Evolutionary conservation across 2,113 vertebrate species (phyloP).

Genomic region (Osmerus eperlanus): DNA sequence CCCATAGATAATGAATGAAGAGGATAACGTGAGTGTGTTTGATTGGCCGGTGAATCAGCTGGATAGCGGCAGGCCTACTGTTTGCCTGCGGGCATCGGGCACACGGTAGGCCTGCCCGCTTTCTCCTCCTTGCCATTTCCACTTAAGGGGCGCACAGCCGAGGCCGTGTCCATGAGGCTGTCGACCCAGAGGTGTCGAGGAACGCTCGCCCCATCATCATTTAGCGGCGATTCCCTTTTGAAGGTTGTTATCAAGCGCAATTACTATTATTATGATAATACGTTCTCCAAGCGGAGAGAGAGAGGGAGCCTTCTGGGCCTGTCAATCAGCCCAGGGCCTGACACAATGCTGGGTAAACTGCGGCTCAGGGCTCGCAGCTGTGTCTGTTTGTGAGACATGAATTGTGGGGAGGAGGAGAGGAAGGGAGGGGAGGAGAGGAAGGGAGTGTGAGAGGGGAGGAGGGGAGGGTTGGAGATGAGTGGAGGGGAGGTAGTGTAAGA

Average conservation of each 20-base stretch:
- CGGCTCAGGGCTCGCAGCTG: conserved; percentile 56
- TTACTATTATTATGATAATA: conserved; percentile 74
- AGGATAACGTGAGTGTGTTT: conserved; percentile 24
- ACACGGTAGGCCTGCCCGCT: not conserved
- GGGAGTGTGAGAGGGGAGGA: not conserved
- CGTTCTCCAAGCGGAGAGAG: conserved; percentile 65
- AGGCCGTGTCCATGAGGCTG: conserved; percentile 18
- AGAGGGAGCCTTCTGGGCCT: conserved; percentile 71
- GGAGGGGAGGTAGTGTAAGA: too few relatives aligned
- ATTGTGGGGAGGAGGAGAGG: not conserved
- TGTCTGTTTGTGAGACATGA: conserved; percentile 31
- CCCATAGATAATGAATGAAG: conserved; percentile 55
- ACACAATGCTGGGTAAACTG: conserved; percentile 40
- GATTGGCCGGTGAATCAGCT: conserved; percentile 11
- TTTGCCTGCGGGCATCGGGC: conserved; percentile 26
- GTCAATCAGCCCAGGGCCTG: conserved; percentile 61
- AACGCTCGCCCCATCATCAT: conserved; percentile 70
- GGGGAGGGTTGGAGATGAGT: not conserved
- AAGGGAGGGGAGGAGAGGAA: not conserved
- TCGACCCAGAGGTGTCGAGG: conserved; percentile 72
- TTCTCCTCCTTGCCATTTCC: conserved; percentile 22
- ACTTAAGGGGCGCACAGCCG: conserved; percentile 12
- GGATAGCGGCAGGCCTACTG: not conserved
- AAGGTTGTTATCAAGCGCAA: conserved; percentile 78
- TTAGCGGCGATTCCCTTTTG: conserved; percentile 66